Evolutionary conservation across 2,797 vertebrate species (phyloP).

Genomic region (Epinephelus awoara): DNA sequence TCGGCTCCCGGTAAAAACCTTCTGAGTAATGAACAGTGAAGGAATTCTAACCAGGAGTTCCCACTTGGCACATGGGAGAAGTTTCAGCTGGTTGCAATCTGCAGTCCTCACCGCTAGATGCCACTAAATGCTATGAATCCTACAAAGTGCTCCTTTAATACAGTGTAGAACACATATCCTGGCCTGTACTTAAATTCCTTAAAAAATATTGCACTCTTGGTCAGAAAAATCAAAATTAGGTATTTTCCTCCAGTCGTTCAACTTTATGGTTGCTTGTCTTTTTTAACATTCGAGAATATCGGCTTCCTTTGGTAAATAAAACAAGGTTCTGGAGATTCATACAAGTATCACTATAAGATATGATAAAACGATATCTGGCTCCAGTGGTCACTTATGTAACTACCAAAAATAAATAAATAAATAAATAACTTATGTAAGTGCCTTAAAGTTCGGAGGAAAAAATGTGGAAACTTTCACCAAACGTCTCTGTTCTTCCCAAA

Average conservation of each 20-base stretch:
- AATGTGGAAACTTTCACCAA: conserved; percentile 21
- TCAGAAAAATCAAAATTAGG: background rate
- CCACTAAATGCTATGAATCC: too few species aligned
- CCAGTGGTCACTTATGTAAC: conserved; percentile 17
- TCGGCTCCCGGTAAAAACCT: too few species aligned
- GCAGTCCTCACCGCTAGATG: too few species aligned
- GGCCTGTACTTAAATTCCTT: background rate
- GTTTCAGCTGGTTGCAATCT: too few species aligned
- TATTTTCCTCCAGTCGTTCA: background rate
- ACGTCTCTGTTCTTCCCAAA: conserved; percentile 20
- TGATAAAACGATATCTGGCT: background rate
- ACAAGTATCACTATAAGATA: too few species aligned
- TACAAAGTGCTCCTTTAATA: background rate
- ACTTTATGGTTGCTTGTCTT: background rate
- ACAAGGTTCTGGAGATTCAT: background rate
- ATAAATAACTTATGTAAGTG: conserved; percentile 37
- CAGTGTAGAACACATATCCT: background rate
- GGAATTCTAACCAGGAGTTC: too few species aligned
- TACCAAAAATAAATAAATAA: background rate
- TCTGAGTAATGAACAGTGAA: too few species aligned
- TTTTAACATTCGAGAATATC: background rate
- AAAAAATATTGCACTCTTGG: background rate
- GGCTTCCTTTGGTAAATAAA: background rate
- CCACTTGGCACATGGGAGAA: too few species aligned
- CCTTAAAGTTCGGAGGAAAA: background rate